Conservation (phyloP, 2,797 vertebrate species). For the Oreortyx pictus region DNA sequence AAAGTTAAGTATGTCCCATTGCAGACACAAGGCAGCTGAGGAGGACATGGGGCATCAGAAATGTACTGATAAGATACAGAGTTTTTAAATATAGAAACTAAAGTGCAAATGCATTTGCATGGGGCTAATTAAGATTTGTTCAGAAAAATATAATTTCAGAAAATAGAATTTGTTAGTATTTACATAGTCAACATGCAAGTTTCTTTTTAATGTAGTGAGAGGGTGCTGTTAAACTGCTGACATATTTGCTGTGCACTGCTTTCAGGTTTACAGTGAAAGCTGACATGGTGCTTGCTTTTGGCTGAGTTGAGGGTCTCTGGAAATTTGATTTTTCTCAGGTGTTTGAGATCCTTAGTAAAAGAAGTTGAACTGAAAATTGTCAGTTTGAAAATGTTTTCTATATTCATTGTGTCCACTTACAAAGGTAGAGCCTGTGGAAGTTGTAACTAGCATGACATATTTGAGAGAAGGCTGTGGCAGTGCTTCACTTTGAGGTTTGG, state of each 20-base stretch:
- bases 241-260: background rate
- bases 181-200: background rate
- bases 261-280: background rate
- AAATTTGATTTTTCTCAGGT: background rate
- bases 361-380: background rate
- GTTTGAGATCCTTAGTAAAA: background rate
- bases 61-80: background rate
- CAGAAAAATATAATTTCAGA: background rate
- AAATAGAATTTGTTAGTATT: background rate
- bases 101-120: background rate
- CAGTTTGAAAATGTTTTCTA: background rate
- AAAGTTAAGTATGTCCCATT: background rate
- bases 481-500: slow-evolving; percentile 11
- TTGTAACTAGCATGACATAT: background rate
- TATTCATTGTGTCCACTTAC: background rate
- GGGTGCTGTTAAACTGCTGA: background rate
- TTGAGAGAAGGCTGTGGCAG: background rate
- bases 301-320: background rate
- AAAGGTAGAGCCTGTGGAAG: background rate
- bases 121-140: background rate
- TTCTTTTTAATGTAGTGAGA: background rate
- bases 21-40: fast-evolving
- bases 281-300: background rate
- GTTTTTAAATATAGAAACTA: background rate
- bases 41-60: background rate